Evolutionary conservation across 2,113 vertebrate species (phyloP).

Genomic region (Physeter macrocephalus): DNA sequence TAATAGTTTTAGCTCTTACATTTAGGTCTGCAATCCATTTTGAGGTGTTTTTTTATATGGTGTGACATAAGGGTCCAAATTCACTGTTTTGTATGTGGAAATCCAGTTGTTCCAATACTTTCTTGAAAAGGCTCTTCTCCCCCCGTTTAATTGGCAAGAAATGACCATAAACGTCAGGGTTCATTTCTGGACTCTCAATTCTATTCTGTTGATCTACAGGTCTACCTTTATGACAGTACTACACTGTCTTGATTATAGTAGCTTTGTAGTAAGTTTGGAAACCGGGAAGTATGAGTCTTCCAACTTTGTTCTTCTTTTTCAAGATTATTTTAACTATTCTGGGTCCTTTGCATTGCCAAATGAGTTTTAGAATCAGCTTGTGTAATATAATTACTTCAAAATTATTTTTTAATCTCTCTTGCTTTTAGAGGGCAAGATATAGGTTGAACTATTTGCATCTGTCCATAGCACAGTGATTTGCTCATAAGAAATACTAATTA

Average conservation of each 20-base stretch:
- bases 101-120: background rate
- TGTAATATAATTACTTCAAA: background rate
- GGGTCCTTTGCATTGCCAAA: background rate
- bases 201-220: background rate
- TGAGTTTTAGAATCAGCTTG: background rate
- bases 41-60: background rate
- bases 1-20: background rate
- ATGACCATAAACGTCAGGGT: background rate
- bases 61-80: background rate
- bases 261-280: background rate
- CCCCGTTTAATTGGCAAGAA: background rate
- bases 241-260: background rate
- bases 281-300: background rate
- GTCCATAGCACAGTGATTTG: background rate
- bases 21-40: background rate
- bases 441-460: background rate
- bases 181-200: background rate
- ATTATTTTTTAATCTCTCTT: background rate
- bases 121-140: background rate
- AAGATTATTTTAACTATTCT: slow-evolving; percentile 8
- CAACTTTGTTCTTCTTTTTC: background rate
- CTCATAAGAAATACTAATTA: background rate
- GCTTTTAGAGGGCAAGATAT: background rate
- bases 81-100: background rate
- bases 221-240: background rate